Evolutionary conservation across 2,113 vertebrate genomes (phyloP), one percentile per base, ranked within the genome.

Genomic region (Monarcha castaneiventris): DNA sequence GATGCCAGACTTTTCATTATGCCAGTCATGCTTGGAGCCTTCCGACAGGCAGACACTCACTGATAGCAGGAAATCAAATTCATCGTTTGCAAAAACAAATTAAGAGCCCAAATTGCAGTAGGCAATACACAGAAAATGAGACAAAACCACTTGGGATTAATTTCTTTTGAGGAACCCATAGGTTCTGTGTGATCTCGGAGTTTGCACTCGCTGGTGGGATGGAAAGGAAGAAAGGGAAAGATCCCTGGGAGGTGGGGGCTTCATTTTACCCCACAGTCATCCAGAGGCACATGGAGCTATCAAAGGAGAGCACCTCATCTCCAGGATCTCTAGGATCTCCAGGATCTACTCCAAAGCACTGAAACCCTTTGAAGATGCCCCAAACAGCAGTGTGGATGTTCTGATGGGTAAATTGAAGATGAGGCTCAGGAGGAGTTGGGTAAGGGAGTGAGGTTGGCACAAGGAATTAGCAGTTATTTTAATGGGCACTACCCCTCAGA

Each of bases 11-110:
- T 90, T 88, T 41, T 96, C 63, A 72, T 86, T 80, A 92, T 95
- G 94, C 85, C 79, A 68, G 85, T 93, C 93, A 94, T 90, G 90
- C 58, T 71, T 27, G 68, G 43, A 85, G 91, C 44, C 72, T 46
- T 63, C 59, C 0, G 1, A 92, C 84, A 90, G 82, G 67, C 81
- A 94, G 75, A 77, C 63, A 23, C 51, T 51, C 87, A 46, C 5
- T 76, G 91, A 83, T 2, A 85, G 74, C 72, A 90, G 59, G 82
- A 87, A 90, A 96, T 85, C 91, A 88, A 94, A 90, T 59, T 55
- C 35, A 21, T 35, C 72, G 6, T 64, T 80, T 49, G 56, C 79
- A 80, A 89, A 79, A 95, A 82, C 81, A 96, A 94, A 95, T 88
- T 86, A 94, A 88, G 92, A 78, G 69, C 56, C 39, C 79, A 89